Evolutionary conservation across 2,113 vertebrate species (phyloP).

Genomic region (Cyanocitta stelleri): DNA sequence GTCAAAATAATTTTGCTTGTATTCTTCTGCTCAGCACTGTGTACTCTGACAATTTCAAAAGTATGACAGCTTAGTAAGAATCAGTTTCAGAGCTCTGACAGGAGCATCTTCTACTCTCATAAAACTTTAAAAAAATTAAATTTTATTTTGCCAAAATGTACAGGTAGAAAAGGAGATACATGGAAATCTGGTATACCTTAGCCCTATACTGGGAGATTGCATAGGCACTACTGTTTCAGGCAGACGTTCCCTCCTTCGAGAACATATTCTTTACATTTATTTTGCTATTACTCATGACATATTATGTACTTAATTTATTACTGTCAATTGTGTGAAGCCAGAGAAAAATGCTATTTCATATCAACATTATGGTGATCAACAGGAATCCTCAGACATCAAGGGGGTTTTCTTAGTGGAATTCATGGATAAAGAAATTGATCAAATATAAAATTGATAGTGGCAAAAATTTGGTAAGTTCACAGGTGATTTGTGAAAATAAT

Average conservation of each 20-base stretch:
- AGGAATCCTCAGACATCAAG: not conserved
- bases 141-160: not conserved
- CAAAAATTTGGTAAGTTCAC: not conserved
- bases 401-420: not conserved
- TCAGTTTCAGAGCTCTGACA: not conserved
- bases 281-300: not conserved
- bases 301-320: not conserved
- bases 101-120: not conserved
- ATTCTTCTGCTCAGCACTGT: not conserved
- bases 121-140: not conserved
- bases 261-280: not conserved
- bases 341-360: not conserved
- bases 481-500: not conserved
- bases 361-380: not conserved
- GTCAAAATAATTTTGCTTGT: not conserved
- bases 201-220: not conserved
- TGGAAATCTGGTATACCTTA: not conserved
- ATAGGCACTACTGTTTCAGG: not conserved
- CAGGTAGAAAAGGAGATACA: not conserved
- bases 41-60: not conserved
- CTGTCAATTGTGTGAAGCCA: not conserved
- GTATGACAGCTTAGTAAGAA: not conserved
- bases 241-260: not conserved
- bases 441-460: not conserved
- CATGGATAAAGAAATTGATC: not conserved